These are phyloP conservation scores for Geothlypis trichas DNA, from an alignment of 2,113 vertebrate genomes.

Conservation along the genomic window DNA sequence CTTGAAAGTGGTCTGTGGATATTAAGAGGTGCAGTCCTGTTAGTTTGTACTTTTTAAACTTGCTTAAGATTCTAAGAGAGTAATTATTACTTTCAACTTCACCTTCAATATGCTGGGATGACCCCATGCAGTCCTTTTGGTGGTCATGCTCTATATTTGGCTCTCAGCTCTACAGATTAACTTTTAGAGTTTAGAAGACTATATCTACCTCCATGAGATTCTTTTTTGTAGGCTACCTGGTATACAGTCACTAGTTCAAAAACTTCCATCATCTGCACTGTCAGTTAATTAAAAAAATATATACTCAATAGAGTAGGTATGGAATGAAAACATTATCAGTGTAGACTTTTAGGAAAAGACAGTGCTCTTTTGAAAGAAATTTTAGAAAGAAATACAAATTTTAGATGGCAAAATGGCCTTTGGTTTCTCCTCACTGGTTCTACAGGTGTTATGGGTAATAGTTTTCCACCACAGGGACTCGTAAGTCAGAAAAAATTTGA, in stretches of 20 bases:
- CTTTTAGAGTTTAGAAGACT: neutral
- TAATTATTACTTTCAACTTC: neutral
- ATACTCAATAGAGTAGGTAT: neutral
- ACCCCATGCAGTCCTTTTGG: neutral
- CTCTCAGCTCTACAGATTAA: neutral
- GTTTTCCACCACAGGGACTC: neutral
- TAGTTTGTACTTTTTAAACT: neutral
- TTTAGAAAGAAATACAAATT: neutral
- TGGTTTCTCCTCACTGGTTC: neutral
- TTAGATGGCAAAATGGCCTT: neutral
- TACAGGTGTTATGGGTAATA: neutral
- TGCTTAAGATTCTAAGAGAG: neutral
- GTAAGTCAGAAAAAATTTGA: neutral
- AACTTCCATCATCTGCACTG: neutral
- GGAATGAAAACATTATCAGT: neutral
- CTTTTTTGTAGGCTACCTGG: neutral
- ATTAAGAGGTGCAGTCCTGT: neutral
- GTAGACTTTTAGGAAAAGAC: neutral
- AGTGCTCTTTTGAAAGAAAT: neutral
- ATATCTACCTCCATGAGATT: neutral
- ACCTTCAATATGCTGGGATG: neutral
- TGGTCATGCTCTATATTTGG: neutral
- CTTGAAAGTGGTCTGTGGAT: neutral
- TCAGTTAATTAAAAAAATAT: neutral
- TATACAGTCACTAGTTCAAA: neutral